Base-by-base conservation (phyloP, 2,888 invertebrate genomes). In the Euphydryas editha region DNA sequence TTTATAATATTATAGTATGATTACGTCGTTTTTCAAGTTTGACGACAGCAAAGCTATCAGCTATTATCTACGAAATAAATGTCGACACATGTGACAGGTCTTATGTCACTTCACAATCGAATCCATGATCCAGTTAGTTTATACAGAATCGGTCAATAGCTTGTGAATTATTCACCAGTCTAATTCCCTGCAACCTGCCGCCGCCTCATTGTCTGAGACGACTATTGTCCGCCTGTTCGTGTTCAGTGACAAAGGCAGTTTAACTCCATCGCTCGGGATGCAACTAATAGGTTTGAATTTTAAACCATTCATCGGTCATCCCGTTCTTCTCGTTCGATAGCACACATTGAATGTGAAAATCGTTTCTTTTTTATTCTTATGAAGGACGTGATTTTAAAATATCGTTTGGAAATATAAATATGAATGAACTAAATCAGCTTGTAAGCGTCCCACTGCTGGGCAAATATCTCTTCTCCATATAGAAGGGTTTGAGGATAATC, bases 281-380 rank as follows among this genome's bases (percentile, higher is more conserved):
- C 47, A 18, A 20, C 47, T 47, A 47, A 47, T 47, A 47, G 47
- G 47, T 47, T 51, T n/a, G 21, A 51, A 51, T 51, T 51, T 51
- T 51, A 51, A 21, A 51, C 18, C 21, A 51, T 51, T 51, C 24
- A 24, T 51, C 51, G 24, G 21, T 51, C 24, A 51, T 24, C 24
- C 30, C 51, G 18, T 24, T 24, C 51, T 24, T 47, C 20, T 15
- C 39, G 30, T 30, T 30, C 39, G 11, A 39, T 39, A 39, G 39
- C 11, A 11, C 39, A 39, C 13, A 11, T 10, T 39, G 15, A 13
- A 13, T 39, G 15, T 39, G 39, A 15, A 13, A 30, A 30, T 2
- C 30, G 30, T 30, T 30, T 8, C 8, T 30, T 2, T 30, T 30
- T 30, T 7, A 30, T n/a, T n/a, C n/a, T n/a, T n/a, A 30, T 30